phyloP scores from a whole-genome alignment of 2,113 vertebrate genomes.

The Terrapene triunguis region DNA sequence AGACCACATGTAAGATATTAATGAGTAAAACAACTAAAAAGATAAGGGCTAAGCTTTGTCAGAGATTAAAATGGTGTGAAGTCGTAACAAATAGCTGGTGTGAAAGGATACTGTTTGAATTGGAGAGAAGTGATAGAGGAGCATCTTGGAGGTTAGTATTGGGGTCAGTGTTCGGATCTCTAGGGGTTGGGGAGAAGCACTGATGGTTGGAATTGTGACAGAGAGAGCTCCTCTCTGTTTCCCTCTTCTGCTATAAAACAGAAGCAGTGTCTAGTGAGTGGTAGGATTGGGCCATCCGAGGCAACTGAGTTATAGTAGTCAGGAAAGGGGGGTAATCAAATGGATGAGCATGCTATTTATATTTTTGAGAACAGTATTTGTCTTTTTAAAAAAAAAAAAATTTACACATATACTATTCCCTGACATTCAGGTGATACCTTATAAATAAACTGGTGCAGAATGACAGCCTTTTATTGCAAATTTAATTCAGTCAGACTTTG shows the following conservation, averaged over 20 bases:
- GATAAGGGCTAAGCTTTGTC: background rate
- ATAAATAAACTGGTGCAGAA: background rate
- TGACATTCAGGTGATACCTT: conserved; percentile 13
- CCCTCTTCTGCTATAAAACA: conserved; percentile 6
- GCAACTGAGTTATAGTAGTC: conserved; percentile 43
- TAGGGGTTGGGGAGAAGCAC: rapidly evolving
- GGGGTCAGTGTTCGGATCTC: background rate
- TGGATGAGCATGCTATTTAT: conserved; percentile 70
- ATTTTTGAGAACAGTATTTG: conserved; percentile 46
- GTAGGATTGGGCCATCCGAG: conserved; percentile 38
- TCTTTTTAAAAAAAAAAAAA: conserved; percentile 49
- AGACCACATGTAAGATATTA: background rate
- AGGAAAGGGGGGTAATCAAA: conserved; percentile 63
- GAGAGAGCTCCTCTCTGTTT: background rate
- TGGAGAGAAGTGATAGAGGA: conserved; percentile 2
- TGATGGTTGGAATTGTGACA: background rate
- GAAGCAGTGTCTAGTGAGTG: background rate
- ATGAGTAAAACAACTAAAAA: background rate
- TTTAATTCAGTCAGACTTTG: background rate
- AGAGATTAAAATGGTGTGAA: conserved; percentile 15
- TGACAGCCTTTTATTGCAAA: conserved; percentile 30
- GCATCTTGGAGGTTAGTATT: background rate
- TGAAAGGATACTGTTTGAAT: background rate
- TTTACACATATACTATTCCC: conserved; percentile 67
- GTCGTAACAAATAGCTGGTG: conserved; percentile 7